Base-by-base conservation (phyloP, 2,113 vertebrate genomes). In the Ploceus nigricollis region DNA sequence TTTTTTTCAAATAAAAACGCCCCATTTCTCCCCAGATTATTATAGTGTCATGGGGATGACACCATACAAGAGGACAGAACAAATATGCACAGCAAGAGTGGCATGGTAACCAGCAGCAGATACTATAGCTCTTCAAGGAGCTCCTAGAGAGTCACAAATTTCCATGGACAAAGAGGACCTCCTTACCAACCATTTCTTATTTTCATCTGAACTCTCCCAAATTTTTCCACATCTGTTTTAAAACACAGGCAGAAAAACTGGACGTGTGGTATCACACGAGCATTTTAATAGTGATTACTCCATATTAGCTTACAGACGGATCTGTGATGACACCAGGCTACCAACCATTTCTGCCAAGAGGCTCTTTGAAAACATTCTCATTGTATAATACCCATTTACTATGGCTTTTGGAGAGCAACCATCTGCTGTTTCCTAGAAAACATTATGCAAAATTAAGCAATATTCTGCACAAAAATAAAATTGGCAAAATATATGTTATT, bases 161-260 rank as follows among this genome's bases (percentile, higher is more conserved):
- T 89, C 58, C 44, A 88, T 40, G 39, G 50, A 39, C 80, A 93
- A 79, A 85, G 37, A 25, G 15, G 23, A 80, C 35, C 23, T 61
- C 84, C 42, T 88, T 82, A 80, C 15, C 90, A 94, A 66, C 17
- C 4, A 21, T 37, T 86, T 65, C 30, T 75, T 83, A 70, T 50
- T 92, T 88, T 83, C 48, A 48, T 89, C 24, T 90, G 71, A 86
- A 89, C 42, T 50, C 27, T 39, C 31, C 35, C 33, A 42, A 66
- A 3, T 73, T 77, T 87, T 35, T 87, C 39, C 90, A 81, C 58
- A 89, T 54, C 60, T 63, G 17, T 78, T 95, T 89, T 50, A 81
- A 94, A 95, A 89, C 51, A 87, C 6, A 44, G 60, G 73, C 84
- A 96, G 83, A 63, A 96, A 77, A 96, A 65, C 72, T 68, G 22